Percentiles rank a stretch among this genome's conserved stretches.
phyloP scores from a whole-genome alignment of 2,113 vertebrate species.

The Stegastes partitus region DNA sequence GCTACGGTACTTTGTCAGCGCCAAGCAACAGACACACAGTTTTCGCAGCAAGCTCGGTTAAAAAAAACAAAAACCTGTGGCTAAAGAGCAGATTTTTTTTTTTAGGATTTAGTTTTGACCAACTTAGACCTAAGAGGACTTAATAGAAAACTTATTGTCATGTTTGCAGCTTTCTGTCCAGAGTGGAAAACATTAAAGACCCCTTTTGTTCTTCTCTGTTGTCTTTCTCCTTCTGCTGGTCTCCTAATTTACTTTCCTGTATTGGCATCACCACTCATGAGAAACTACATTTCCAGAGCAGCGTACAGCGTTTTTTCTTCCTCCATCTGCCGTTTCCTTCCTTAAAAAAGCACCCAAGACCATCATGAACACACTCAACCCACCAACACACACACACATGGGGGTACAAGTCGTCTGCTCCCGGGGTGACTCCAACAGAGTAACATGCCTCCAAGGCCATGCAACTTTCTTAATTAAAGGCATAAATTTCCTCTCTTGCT shows the following conservation, averaged over 20 bases:
- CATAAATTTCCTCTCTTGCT: slow-evolving; percentile 64
- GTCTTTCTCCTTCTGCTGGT: too few relatives aligned
- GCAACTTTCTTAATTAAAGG: slow-evolving; percentile 77
- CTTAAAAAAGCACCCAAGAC: slow-evolving; percentile 35
- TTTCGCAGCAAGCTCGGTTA: too few relatives aligned
- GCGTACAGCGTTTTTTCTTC: slow-evolving; percentile 19
- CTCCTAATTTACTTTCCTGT: not conserved
- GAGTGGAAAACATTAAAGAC: too few relatives aligned
- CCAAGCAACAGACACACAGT: too few relatives aligned
- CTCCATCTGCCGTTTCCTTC: slow-evolving; percentile 24
- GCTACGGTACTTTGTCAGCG: too few relatives aligned
- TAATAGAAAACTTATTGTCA: too few relatives aligned
- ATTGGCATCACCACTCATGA: slow-evolving; percentile 10
- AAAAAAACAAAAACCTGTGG: too few relatives aligned
- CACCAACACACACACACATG: slow-evolving; percentile 14
- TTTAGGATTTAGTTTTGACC: too few relatives aligned
- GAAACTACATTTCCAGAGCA: slow-evolving; percentile 24
- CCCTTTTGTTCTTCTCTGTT: too few relatives aligned
- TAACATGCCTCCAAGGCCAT: slow-evolving; percentile 69
- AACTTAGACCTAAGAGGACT: too few relatives aligned
- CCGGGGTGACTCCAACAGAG: slow-evolving; percentile 38
- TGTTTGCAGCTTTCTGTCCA: too few relatives aligned
- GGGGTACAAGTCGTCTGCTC: slow-evolving; percentile 11
- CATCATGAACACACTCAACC: slow-evolving; percentile 24
- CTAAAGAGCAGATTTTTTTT: too few relatives aligned